These are phyloP conservation scores for Sitta carolinensis DNA, from an alignment of 2,797 vertebrate genomes.

Conservation along the genomic window DNA sequence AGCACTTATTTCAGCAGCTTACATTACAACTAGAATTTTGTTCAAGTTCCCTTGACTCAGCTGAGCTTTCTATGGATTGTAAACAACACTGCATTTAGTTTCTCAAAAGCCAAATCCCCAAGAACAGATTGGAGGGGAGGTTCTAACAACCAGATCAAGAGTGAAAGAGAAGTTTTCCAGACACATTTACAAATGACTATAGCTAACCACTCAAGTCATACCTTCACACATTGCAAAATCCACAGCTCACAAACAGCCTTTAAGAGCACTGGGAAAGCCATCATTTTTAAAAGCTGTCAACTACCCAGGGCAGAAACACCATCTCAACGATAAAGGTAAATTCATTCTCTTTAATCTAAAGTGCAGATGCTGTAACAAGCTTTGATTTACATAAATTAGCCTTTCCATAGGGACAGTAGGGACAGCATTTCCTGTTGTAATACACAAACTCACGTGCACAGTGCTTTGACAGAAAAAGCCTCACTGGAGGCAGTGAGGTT, in stretches of 20 bases:
- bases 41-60: background rate
- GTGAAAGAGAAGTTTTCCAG: background rate
- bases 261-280: background rate
- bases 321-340: background rate
- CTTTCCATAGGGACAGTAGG: background rate
- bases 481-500: background rate
- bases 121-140: background rate
- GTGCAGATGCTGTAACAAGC: background rate
- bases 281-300: background rate
- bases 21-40: background rate
- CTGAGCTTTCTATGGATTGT: background rate
- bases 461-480: background rate
- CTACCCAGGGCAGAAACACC: background rate
- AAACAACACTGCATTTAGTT: background rate
- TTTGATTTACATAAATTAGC: background rate
- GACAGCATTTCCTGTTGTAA: background rate
- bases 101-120: background rate
- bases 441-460: rapidly evolving
- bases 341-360: background rate
- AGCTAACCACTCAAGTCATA: background rate
- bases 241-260: background rate
- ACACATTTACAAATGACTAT: background rate
- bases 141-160: background rate
- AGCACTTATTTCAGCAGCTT: background rate
- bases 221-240: background rate